Base-by-base conservation (phyloP, 2,888 invertebrate species). In the Mongoloraphidia duomilia region DNA sequence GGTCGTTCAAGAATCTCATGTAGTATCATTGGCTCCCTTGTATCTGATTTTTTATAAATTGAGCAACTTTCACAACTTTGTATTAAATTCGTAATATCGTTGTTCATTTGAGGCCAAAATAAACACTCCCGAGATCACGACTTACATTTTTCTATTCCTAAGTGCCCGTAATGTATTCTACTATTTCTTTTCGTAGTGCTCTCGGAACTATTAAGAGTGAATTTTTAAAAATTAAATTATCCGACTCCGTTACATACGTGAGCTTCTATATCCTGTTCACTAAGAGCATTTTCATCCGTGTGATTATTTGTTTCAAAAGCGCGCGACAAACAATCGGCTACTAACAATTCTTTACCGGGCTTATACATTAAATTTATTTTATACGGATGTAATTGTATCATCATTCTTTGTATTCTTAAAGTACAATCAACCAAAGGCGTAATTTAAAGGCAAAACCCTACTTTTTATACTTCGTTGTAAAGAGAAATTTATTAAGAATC, bases 61-160 rank as follows among this genome's bases (percentile, higher is more conserved):
- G 35, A 41, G 13, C 47, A 47, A 2, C 35, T 34, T 41, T 47
- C 41, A 47, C 44, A 44, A 10, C 34, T 45, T 13, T 10, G 2
- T 34, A 38, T 44, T n/a, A 45, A 33, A 43, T 43, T 38, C 10
- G 37, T 13, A n/a, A 49, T 49, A n/a, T 49, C 45, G 12, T 40
- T 3, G 37, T 26, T 40, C 9, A 45, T 49, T 10, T 36, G 34
- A n/a, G n/a, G 34, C 45, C 45, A 49, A 40, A 49, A 49, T 12
- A 49, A 37, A 8, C 17, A 44, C 12, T 44, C 45, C 34, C 39
- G 38, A 12, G 45, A 44, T 41, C 40, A 33, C 10, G 33, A 12
- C 11, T 43, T 43, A 5, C 17, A 43, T 17, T 43, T 43, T 43
- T 43, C 43, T 6, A 43, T 33, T 9, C 49, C 49, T 2, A 45